These are phyloP conservation scores for Mycetomoellerius zeteki DNA, from an alignment of 1,140 invertebrate genomes.

Conservation along the genomic window DNA sequence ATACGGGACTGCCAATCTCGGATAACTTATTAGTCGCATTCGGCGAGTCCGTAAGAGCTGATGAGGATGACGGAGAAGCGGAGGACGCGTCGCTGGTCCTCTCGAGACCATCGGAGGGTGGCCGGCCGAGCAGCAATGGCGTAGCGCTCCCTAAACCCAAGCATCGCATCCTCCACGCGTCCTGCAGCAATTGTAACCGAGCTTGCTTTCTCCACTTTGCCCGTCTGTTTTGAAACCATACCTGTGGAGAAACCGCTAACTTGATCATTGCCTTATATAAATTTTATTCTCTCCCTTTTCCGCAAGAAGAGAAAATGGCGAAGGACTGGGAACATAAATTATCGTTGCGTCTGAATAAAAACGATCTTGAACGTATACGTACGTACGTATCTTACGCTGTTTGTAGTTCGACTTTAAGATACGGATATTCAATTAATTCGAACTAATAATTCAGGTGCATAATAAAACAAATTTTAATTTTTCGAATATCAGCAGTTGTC, in stretches of 20 bases:
- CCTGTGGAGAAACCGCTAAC: constrained; percentile 83
- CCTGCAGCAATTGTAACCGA: constrained; percentile 93
- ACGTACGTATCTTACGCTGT: background rate
- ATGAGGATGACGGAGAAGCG: constrained; percentile 73
- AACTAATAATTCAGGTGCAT: background rate
- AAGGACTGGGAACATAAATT: background rate
- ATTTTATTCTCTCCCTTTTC: background rate
- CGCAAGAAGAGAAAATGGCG: constrained; percentile 23
- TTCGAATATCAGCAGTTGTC: background rate
- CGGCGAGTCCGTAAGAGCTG: constrained; percentile 61
- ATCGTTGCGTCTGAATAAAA: background rate
- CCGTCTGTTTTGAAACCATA: constrained; percentile 96
- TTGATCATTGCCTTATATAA: constrained; percentile 13
- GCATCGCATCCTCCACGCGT: constrained; percentile 96
- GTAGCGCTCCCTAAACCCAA: constrained; percentile 89
- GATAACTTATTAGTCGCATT: constrained; percentile 73
- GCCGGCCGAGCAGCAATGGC: constrained; percentile 85
- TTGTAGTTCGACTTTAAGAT: background rate
- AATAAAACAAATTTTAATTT: background rate
- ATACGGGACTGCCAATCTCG: constrained; percentile 73
- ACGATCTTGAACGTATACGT: background rate
- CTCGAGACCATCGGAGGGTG: constrained; percentile 77
- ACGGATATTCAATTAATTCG: background rate
- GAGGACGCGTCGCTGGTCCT: constrained; percentile 63
- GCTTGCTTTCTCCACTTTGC: constrained; percentile 96